Percentiles rank a stretch among this genome's conserved stretches.
Conservation (phyloP, 2,888 invertebrate genomes). For the Melipona bicolor region DNA sequence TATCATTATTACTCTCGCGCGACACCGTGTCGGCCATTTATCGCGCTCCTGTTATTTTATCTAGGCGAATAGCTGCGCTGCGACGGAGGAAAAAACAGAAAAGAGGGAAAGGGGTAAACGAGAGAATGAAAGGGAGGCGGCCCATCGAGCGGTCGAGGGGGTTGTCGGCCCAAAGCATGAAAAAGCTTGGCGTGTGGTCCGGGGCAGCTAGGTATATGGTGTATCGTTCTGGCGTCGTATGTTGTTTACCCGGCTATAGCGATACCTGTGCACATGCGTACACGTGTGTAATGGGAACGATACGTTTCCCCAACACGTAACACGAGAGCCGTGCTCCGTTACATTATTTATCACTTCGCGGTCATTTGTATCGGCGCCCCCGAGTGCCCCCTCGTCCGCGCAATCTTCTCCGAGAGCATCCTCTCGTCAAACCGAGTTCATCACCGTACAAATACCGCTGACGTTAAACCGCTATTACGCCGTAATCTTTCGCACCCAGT, state of each 20-base stretch:
- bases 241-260: conserved; percentile 68
- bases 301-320: conserved; percentile 76
- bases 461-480: conserved; percentile 2
- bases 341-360: conserved; percentile 75
- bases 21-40: conserved; percentile 16
- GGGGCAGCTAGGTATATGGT: neutral
- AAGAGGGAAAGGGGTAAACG: neutral
- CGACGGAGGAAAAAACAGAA: neutral
- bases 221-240: conserved; percentile 54
- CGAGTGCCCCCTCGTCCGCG: conserved; percentile 56
- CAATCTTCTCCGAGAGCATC: conserved; percentile 7
- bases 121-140: neutral
- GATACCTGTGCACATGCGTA: conserved; percentile 64
- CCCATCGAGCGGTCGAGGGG: conserved; percentile 29
- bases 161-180: conserved; percentile 40
- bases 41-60: conserved; percentile 18
- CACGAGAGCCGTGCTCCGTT: conserved; percentile 71
- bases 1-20: neutral
- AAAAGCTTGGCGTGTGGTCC: conserved; percentile 48
- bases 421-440: conserved; percentile 43
- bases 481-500: neutral
- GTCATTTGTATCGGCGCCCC: conserved; percentile 69
- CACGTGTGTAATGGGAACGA: conserved; percentile 72
- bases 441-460: conserved; percentile 27
- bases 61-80: neutral